These are phyloP conservation scores for Ciconia maguari DNA, from an alignment of 2,113 vertebrate species.

Conservation along the genomic window DNA sequence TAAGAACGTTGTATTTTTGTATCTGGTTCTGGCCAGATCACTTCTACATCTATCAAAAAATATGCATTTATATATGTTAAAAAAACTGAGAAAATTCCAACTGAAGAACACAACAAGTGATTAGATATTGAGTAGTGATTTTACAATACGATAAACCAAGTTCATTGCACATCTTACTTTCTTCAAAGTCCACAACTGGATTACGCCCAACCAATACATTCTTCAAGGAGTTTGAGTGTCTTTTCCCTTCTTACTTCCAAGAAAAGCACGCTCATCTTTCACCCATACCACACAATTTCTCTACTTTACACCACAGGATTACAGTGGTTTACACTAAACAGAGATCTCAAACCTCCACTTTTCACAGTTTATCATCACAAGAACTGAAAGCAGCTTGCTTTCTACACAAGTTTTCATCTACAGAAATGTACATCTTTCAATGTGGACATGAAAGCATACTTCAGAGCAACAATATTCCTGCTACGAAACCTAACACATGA, in stretches of 20 bases:
- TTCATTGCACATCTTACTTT: background rate
- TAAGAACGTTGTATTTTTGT: background rate
- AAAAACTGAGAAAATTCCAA: background rate
- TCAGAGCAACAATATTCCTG: background rate
- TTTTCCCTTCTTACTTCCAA: background rate
- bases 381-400: background rate
- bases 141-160: background rate
- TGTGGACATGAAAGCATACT: background rate
- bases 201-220: background rate
- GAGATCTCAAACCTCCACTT: background rate
- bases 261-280: background rate
- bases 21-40: background rate
- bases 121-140: background rate
- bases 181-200: background rate
- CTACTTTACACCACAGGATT: background rate
- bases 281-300: background rate
- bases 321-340: background rate
- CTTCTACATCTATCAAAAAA: background rate
- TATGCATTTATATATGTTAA: background rate
- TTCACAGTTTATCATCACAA: background rate
- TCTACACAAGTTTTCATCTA: background rate
- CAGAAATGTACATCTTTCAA: background rate
- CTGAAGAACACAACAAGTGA: background rate
- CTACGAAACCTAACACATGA: background rate
- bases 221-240: background rate